Base-by-base conservation (phyloP, 2,797 vertebrate species). In the Cygnus olor region DNA sequence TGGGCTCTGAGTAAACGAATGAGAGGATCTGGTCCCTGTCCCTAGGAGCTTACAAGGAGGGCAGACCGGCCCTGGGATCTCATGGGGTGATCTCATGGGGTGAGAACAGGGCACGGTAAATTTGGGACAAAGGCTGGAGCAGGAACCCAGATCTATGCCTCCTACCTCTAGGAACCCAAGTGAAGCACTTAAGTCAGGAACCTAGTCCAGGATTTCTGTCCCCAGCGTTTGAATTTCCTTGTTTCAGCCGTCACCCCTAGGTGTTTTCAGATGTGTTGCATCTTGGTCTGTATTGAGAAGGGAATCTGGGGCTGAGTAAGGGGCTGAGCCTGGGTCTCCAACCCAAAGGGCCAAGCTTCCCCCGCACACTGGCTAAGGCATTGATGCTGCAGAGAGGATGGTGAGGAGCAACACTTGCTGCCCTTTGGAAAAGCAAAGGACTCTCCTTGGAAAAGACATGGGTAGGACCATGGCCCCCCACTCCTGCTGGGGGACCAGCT, bases 361-460 rank as follows among this genome's bases (percentile, higher is more conserved):
- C 17, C 61, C 30, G 14, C 3, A 11, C 22, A 10, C 24, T 30
- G 27, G 64, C 25, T 45, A 18, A 4, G n/a, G 61, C 0, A 1
- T 5, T 15, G 51, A 6, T 45, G 34, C 10, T 0, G 0, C 22
- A 40, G 34, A 51, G 54, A 10, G 11, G 27, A 7, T 11, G 25
- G 17, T 2, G 79, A 76, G 63, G 42, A 76, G 2, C 28, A 66
- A 21, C 42, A 15, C 14, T 16, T 42, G 44, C 27, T 77, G 73
- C 42, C 8, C 30, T 42, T 19, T 40, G 60, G 42, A 66, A 71
- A 51, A 36, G 11, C 2, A 1, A 38, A 73, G 28, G 11, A 20
- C 30, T 76, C n/a, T 85, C 15, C 42, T 18, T 80, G 81, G 51
- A 45, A n/a, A 38, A 47, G 32, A 19, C 12, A n/a, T 0, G 1